phyloP scores from a whole-genome alignment of 2,888 invertebrate species.

The Noctua comes region DNA sequence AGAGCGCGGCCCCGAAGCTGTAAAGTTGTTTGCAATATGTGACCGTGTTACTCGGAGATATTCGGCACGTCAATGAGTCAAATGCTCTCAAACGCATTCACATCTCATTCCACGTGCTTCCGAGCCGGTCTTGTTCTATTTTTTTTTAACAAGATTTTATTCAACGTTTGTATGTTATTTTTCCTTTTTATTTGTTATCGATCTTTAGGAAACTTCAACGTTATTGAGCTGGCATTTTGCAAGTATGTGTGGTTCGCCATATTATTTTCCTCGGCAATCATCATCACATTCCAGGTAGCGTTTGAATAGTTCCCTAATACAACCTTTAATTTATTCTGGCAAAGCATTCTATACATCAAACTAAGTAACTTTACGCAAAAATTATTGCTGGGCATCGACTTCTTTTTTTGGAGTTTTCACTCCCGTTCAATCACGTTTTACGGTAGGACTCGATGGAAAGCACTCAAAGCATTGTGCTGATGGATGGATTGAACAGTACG shows the following conservation, averaged over 20 bases:
- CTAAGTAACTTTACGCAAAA: too few species aligned
- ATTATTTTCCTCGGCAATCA: neutral
- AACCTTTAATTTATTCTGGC: neutral
- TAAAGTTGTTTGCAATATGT: constrained; percentile 68
- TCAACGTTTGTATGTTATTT: neutral
- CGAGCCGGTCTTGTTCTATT: neutral
- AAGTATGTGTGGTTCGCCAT: neutral
- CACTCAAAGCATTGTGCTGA: too few species aligned
- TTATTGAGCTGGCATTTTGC: neutral
- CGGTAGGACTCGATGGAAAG: too few species aligned
- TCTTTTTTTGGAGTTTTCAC: too few species aligned
- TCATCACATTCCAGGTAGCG: neutral
- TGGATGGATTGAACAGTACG: too few species aligned
- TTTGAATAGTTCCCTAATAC: neutral
- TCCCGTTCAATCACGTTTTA: too few species aligned
- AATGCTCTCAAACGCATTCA: constrained; percentile 46
- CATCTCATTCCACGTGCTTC: constrained; percentile 19
- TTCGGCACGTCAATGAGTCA: constrained; percentile 66
- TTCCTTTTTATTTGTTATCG: neutral
- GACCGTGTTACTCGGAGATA: constrained; percentile 60
- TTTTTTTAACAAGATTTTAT: constrained; percentile 29
- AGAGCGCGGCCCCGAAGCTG: constrained; percentile 68
- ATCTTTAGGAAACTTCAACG: too few species aligned
- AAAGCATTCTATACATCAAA: too few species aligned
- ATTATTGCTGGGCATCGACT: too few species aligned